These are phyloP conservation scores for Myotis davidii DNA, from an alignment of 2,113 vertebrate species.

Conservation along the genomic window DNA sequence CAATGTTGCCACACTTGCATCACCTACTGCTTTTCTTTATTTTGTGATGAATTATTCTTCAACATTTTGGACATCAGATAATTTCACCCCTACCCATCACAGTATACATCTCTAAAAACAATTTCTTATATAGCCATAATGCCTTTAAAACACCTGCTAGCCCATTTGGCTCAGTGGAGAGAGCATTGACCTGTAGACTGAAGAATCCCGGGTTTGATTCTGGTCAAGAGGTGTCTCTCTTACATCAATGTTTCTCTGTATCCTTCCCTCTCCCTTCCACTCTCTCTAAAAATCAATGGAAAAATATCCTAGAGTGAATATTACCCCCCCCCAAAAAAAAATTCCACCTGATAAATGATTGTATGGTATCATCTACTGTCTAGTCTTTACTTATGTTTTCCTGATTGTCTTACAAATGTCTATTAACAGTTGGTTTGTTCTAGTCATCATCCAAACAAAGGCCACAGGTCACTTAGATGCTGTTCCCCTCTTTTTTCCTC, in stretches of 20 bases:
- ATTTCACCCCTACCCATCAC: neutral
- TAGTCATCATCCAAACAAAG: neutral
- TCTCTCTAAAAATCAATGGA: no score
- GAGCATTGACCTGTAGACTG: no score
- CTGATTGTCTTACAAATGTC: neutral
- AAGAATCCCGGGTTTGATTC: no score
- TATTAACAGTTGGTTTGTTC: neutral
- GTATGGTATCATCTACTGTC: neutral
- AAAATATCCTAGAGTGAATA: no score
- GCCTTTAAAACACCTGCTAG: neutral
- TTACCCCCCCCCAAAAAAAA: no score
- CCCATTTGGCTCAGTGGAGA: no score
- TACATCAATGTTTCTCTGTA: no score
- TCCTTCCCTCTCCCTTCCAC: no score
- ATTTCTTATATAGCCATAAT: neutral
- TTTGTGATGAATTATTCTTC: neutral
- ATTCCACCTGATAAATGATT: neutral
- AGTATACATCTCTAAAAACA: neutral
- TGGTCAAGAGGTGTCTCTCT: no score
- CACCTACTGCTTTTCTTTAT: neutral
- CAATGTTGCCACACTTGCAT: neutral
- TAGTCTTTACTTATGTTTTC: neutral
- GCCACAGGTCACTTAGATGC: neutral
- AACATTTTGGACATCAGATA: neutral
- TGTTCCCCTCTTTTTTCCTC: neutral